Percentiles rank a stretch among this genome's conserved stretches.
Conservation (phyloP, 64 coral and sea anemone species). For the Actinia tenebrosa region DNA sequence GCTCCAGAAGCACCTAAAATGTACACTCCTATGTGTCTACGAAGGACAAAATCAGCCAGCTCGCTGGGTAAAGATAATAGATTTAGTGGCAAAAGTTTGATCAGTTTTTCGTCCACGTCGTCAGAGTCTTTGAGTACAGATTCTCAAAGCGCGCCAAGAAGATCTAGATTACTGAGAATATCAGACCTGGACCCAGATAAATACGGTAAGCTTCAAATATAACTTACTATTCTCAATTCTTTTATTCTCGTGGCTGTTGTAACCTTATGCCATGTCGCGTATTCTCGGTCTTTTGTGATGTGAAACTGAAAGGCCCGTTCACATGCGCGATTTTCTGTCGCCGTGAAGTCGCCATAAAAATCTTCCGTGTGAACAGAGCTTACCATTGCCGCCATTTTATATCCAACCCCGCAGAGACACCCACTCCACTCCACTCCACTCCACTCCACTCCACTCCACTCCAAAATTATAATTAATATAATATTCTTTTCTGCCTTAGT, state of each 20-base stretch:
- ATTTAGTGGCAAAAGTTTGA: slow-evolving; percentile 62
- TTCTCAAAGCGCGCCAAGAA: slow-evolving; percentile 24
- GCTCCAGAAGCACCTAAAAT: slow-evolving; percentile 57
- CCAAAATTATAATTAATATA: no score
- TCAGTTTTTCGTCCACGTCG: slow-evolving; percentile 56
- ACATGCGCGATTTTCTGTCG: no score
- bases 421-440: no score
- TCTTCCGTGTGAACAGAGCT: no score
- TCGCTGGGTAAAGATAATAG: slow-evolving; percentile 69
- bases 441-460: no score
- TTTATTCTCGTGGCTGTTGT: background rate
- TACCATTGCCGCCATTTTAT: no score
- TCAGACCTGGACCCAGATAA: slow-evolving; percentile 23
- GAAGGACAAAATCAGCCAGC: slow-evolving; percentile 65
- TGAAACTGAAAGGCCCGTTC: no score
- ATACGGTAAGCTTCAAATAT: slow-evolving; percentile 6
- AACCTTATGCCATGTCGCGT: no score
- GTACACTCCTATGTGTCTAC: slow-evolving; percentile 3
- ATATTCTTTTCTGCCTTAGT: background rate
- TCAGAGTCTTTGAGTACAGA: slow-evolving; percentile 75
- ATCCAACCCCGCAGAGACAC: no score
- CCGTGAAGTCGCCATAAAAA: no score
- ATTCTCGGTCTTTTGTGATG: no score
- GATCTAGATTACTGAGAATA: slow-evolving; percentile 15
- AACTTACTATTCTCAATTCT: background rate